A percentile compares a stretch with the other conserved stretches of the same genome.
Evolutionary conservation across 1,140 invertebrate genomes (phyloP).

Genomic region (Eciton burchellii): DNA sequence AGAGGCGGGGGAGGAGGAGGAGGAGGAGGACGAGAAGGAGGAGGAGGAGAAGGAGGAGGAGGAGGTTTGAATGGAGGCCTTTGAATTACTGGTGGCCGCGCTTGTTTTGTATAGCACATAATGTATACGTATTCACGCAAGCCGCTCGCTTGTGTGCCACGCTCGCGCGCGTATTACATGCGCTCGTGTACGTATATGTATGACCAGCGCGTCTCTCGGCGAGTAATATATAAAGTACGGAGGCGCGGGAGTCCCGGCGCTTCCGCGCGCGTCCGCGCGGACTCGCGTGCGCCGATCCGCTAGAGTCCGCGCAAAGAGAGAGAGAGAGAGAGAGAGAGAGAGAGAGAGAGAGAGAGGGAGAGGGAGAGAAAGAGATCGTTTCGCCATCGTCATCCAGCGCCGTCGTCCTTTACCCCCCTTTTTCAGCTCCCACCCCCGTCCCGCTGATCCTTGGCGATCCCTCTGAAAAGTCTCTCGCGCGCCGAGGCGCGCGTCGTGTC

Average conservation of each 20-base stretch:
- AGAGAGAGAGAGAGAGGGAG: constrained; percentile 12
- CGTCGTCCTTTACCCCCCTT: constrained; percentile 39
- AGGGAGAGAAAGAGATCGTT: no score
- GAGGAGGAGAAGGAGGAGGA: constrained; percentile 66
- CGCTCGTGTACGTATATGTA: constrained; percentile 36
- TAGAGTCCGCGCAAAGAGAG: constrained; percentile 59
- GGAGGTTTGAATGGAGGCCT: constrained; percentile 80
- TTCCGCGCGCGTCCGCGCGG: constrained; percentile 33
- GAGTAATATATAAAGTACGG: constrained; percentile 70
- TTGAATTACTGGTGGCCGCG: constrained; percentile 81
- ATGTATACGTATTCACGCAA: constrained; percentile 76
- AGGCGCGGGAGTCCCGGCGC: background rate
- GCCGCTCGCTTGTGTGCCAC: constrained; percentile 63
- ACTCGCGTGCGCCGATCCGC: constrained; percentile 63
- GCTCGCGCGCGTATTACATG: constrained; percentile 29
- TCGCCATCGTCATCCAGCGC: constrained; percentile 30
- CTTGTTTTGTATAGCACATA: constrained; percentile 80
- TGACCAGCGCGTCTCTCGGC: constrained; percentile 64
- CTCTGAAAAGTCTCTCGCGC: constrained; percentile 72
- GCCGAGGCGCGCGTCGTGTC: constrained; percentile 62
- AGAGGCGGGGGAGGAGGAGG: no score
- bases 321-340: constrained; percentile 16
- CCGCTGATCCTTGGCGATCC: constrained; percentile 27
- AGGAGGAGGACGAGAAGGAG: no score
- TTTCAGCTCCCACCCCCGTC: constrained; percentile 33